phyloP scores from a whole-genome alignment of 2,888 invertebrate species.

The Diaphora mendica region DNA sequence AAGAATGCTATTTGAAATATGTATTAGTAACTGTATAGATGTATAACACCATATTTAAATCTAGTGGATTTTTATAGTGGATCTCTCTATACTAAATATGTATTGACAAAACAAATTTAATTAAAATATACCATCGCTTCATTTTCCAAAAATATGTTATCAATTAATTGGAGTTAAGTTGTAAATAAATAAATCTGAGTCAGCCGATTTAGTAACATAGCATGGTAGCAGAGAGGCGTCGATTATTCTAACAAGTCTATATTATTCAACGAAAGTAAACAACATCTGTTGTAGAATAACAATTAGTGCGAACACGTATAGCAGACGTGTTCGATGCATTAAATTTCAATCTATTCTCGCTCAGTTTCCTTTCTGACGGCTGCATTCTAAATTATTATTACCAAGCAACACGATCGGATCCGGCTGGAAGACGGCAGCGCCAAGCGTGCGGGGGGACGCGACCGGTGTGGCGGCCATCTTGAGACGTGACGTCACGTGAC shows the following conservation, averaged over 20 bases:
- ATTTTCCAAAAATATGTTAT: slow-evolving; percentile 32
- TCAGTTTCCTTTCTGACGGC: slow-evolving; percentile 81
- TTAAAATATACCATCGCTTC: slow-evolving; percentile 6
- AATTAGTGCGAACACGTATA: slow-evolving; percentile 76
- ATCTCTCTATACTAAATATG: background rate
- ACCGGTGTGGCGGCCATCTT: slow-evolving; percentile 85
- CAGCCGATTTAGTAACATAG: slow-evolving; percentile 56
- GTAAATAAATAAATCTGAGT: slow-evolving; percentile 66
- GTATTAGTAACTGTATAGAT: background rate
- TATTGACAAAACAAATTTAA: background rate
- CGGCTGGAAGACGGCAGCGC: slow-evolving; percentile 78
- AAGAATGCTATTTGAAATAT: background rate
- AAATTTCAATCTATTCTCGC: slow-evolving; percentile 84
- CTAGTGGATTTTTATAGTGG: background rate
- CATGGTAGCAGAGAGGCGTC: slow-evolving; percentile 55
- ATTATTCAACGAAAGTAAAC: slow-evolving; percentile 84
- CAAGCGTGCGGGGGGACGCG: slow-evolving; percentile 74
- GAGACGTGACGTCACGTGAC: slow-evolving; percentile 87
- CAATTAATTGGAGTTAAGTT: slow-evolving; percentile 54
- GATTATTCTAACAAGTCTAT: slow-evolving; percentile 72
- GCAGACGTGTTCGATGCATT: slow-evolving; percentile 77
- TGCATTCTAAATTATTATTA: slow-evolving; percentile 84
- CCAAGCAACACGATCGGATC: slow-evolving; percentile 76
- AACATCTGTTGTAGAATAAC: slow-evolving; percentile 81
- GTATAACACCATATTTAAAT: background rate